Evolutionary conservation across 2,888 invertebrate species (phyloP), one percentile per base, ranked within the genome.

Genomic region (Ormyrus labotus): DNA sequence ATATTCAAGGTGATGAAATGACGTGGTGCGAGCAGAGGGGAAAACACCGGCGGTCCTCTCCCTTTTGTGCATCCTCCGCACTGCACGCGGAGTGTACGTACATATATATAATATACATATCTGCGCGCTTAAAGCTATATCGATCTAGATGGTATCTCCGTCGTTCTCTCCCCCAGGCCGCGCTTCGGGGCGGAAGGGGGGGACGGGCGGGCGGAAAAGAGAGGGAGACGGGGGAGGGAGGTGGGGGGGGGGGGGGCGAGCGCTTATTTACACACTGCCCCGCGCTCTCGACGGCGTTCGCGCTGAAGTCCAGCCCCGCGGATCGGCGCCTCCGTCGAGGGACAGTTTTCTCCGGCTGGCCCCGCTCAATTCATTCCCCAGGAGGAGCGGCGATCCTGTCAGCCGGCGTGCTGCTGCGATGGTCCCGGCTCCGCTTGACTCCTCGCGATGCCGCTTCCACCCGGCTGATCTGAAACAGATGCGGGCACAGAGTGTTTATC

Each of bases 381-480:
- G 9, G 50, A 69, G 58, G 63, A 61, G 34, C 73, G 50, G 6
- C 45, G 68, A 55, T 73, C 74, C 83, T 81, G 83, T 87, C 88
- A 88, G 83, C 86, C 86, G 77, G 84, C 86, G 73, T 86, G 86
- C 67, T 81, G 75, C 71, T 81, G 81, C 55, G 78, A 70, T 11
- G 81, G 64, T 0, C 70, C 70, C 3, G 78, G 70, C 60, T 78
- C 65, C 47, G 48, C 13, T 77, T 85, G 86, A 57, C 74, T 74
- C 64, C 79, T 74, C 6, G 64, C n/a, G 34, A 0, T 4, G n/a
- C 83, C 86, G 67, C 87, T 87, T 53, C 87, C 84, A 6, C 87
- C 84, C 0, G 87, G 80, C 72, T 87, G 83, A 77, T 85, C 88
- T 87, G 83, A n/a, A 85, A 85, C 51, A 65, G 63, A 34, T 34